Evolutionary conservation across 1,140 invertebrate species (phyloP).

Genomic region (Papilio glaucus): DNA sequence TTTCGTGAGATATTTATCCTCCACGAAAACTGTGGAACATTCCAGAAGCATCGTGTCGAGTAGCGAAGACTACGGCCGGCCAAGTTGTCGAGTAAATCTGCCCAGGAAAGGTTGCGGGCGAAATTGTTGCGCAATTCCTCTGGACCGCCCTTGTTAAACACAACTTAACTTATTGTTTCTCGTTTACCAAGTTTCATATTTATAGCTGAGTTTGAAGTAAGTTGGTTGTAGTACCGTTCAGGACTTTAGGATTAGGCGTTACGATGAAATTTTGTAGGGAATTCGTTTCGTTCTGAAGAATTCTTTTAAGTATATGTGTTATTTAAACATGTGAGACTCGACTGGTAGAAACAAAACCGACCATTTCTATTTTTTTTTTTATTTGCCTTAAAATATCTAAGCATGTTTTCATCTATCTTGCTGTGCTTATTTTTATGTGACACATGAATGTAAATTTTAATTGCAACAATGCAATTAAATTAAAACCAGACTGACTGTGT

Average conservation of each 20-base stretch:
- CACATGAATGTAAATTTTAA: too few species aligned
- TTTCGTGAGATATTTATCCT: constrained; percentile 29
- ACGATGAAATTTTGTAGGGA: constrained; percentile 5
- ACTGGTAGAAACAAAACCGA: too few species aligned
- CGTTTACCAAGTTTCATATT: constrained; percentile 48
- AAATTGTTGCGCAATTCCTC: constrained; percentile 43
- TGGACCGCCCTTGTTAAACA: constrained; percentile 48
- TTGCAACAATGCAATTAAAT: too few species aligned
- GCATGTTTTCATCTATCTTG: too few species aligned
- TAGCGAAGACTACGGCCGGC: constrained; percentile 11
- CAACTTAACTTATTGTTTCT: constrained; percentile 44
- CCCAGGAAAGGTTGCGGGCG: constrained; percentile 35
- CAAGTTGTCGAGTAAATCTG: constrained; percentile 50
- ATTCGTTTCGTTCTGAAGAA: too few species aligned
- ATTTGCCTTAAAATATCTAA: too few species aligned
- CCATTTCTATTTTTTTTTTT: too few species aligned
- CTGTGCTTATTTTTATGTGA: too few species aligned
- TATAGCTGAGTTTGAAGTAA: constrained; percentile 42
- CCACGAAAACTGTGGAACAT: constrained; percentile 27
- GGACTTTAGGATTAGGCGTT: constrained; percentile 17
- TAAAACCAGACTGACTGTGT: too few species aligned
- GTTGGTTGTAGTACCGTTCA: constrained; percentile 22
- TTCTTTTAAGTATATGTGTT: too few species aligned
- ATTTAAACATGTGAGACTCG: too few species aligned
- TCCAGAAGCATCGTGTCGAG: constrained; percentile 15